A percentile compares a stretch with the other conserved stretches of the same genome.
These are phyloP conservation scores for Nannoperca australis DNA, from an alignment of 2,797 vertebrate genomes.

Conservation along the genomic window DNA sequence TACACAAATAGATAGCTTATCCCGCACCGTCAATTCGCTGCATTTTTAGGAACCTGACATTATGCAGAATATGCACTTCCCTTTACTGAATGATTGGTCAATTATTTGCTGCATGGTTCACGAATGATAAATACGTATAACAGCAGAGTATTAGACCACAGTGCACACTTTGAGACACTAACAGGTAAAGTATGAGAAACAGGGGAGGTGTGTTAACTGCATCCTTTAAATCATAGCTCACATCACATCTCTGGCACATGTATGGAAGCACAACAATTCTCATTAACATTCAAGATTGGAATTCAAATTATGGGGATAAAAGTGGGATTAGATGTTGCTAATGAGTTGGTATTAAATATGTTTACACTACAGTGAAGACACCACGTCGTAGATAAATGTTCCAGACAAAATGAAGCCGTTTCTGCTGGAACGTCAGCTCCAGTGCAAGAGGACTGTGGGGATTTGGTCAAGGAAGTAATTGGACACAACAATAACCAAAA, in stretches of 20 bases:
- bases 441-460: slow-evolving; percentile 66
- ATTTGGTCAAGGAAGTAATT: slow-evolving; percentile 82
- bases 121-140: slow-evolving; percentile 78
- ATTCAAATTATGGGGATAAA: slow-evolving; percentile 53
- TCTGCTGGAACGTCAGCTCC: slow-evolving; percentile 50
- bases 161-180: slow-evolving; percentile 30
- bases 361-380: slow-evolving; percentile 40
- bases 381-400: slow-evolving; percentile 48
- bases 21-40: slow-evolving; percentile 58
- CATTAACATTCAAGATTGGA: slow-evolving; percentile 47
- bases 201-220: slow-evolving; percentile 17
- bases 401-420: slow-evolving; percentile 61
- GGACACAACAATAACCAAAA: slow-evolving; percentile 72
- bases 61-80: slow-evolving; percentile 82
- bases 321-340: slow-evolving; percentile 47
- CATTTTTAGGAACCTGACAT: slow-evolving; percentile 68
- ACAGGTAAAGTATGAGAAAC: slow-evolving; percentile 30
- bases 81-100: slow-evolving; percentile 82
- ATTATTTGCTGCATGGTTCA: slow-evolving; percentile 76
- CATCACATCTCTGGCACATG: neutral
- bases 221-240: slow-evolving; percentile 10
- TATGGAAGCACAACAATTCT: slow-evolving; percentile 36
- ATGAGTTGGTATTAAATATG: slow-evolving; percentile 54
- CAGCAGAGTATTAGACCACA: slow-evolving; percentile 66
- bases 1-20: slow-evolving; percentile 53